Conservation (phyloP, 2,113 vertebrate species). For the Limnothrissa miodon region DNA sequence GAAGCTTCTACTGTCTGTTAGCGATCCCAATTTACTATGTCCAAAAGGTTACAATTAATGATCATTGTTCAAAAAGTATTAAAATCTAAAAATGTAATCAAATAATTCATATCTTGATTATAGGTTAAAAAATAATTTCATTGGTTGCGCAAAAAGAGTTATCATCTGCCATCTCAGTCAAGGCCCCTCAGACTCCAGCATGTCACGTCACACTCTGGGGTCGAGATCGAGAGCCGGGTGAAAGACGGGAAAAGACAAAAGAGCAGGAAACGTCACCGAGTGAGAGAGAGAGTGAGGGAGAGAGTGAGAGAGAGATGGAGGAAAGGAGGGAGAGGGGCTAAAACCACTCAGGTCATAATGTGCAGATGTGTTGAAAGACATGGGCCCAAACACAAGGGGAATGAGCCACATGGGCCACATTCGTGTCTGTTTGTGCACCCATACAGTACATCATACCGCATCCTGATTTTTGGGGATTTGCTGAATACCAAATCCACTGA, state of each 20-base stretch:
- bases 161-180: neutral
- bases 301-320: neutral
- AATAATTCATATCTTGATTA: neutral
- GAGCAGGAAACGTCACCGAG: neutral
- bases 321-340: neutral
- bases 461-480: no score
- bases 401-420: neutral
- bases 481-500: no score
- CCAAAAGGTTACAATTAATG: no score
- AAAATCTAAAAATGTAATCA: neutral
- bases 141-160: neutral
- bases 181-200: neutral
- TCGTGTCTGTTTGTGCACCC: neutral
- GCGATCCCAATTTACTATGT: neutral
- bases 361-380: neutral
- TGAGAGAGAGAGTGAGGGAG: neutral
- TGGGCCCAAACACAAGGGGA: neutral
- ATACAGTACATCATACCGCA: neutral
- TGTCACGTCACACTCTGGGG: neutral
- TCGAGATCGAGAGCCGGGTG: neutral
- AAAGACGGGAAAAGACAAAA: slow-evolving; percentile 14
- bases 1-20: neutral
- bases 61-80: no score
- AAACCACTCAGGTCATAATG: neutral
- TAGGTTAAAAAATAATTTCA: neutral